These are phyloP conservation scores for Eubucco bourcierii DNA, from an alignment of 2,113 vertebrate species.

Conservation along the genomic window DNA sequence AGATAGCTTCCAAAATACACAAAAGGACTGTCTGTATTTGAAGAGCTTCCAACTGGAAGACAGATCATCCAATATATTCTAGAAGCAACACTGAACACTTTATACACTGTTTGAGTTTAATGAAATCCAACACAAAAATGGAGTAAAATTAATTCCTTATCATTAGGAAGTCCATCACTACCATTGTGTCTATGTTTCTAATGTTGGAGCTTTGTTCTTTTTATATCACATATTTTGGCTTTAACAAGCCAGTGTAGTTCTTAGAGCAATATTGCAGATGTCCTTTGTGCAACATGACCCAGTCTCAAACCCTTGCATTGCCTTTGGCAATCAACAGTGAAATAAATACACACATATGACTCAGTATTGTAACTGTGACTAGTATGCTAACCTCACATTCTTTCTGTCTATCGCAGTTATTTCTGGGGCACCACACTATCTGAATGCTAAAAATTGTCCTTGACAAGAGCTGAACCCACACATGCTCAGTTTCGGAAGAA, in stretches of 20 bases:
- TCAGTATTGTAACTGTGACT: slow-evolving; percentile 31
- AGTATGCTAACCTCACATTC: slow-evolving; percentile 18
- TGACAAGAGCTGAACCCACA: slow-evolving; percentile 42
- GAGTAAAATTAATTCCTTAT: neutral
- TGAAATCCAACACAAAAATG: neutral
- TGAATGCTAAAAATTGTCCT: slow-evolving; percentile 59
- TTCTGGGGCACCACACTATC: slow-evolving; percentile 50
- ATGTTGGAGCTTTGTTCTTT: neutral
- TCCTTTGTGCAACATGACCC: neutral
- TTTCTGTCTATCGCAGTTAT: slow-evolving; percentile 32
- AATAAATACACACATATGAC: slow-evolving; percentile 12
- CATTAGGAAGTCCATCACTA: neutral
- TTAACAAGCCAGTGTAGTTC: neutral
- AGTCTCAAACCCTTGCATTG: neutral
- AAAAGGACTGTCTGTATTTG: neutral
- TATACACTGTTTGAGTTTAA: neutral
- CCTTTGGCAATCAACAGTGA: slow-evolving; percentile 26
- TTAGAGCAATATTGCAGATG: neutral
- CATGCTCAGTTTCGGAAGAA: neutral
- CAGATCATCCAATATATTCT: neutral
- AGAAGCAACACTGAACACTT: neutral
- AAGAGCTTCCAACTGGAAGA: neutral
- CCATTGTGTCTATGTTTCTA: neutral
- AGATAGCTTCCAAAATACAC: neutral
- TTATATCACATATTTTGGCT: neutral